Conservation (phyloP, 1,140 invertebrate genomes). For the Musca domestica region DNA sequence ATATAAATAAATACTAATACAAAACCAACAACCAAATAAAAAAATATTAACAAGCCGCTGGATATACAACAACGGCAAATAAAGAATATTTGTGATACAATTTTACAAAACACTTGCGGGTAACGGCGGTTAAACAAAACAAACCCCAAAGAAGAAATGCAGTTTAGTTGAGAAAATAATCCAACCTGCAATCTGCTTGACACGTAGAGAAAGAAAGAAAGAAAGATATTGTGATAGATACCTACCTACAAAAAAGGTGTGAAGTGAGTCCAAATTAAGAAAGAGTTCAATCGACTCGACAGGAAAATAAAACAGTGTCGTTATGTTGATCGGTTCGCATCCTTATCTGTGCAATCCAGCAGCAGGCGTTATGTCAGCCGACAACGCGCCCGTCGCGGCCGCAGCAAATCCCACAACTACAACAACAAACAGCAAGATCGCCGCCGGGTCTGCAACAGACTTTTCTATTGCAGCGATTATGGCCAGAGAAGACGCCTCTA, state of each 20-base stretch:
- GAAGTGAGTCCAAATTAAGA: not conserved
- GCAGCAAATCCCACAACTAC: slow-evolving; percentile 34
- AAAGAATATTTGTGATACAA: not conserved
- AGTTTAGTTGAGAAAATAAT: not conserved
- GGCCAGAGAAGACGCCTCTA: slow-evolving; percentile 66
- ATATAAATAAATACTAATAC: not conserved
- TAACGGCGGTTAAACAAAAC: not conserved
- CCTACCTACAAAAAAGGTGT: not conserved
- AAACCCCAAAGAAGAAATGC: not conserved
- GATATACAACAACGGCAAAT: slow-evolving; percentile 1
- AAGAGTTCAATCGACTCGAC: not conserved
- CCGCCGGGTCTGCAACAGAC: slow-evolving; percentile 69
- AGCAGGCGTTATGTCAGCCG: slow-evolving; percentile 8
- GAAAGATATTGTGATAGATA: not conserved
- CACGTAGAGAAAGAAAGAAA: not conserved
- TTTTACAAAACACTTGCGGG: not conserved
- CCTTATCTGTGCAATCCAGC: slow-evolving; percentile 51
- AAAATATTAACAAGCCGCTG: slow-evolving; percentile 5
- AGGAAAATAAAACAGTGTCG: slow-evolving; percentile 20
- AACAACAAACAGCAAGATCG: slow-evolving; percentile 43
- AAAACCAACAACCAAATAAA: too few relatives aligned
- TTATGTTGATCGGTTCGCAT: slow-evolving; percentile 51
- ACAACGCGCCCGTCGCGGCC: slow-evolving; percentile 11
- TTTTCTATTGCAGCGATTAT: slow-evolving; percentile 93
- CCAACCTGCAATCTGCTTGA: not conserved